Evolutionary conservation across 2,888 invertebrate genomes (phyloP).

Genomic region (Agriotes lineatus): DNA sequence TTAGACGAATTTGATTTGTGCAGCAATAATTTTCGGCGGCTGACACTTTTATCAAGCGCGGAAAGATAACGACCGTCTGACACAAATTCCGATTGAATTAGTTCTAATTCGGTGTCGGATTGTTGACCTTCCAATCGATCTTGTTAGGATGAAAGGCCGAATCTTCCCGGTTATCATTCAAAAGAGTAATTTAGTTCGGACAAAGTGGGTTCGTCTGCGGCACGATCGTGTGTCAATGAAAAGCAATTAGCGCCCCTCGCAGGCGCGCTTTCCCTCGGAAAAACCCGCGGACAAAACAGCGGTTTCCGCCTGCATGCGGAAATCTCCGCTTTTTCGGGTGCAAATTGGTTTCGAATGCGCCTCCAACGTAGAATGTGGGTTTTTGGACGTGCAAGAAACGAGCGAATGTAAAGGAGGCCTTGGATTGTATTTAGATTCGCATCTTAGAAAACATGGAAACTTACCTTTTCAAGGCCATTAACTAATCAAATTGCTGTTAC

Average conservation of each 20-base stretch:
- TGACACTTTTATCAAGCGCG: constrained; percentile 21
- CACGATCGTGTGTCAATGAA: constrained; percentile 7
- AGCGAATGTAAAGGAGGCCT: too few species aligned
- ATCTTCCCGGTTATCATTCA: constrained; percentile 18
- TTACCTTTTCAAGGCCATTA: too few species aligned
- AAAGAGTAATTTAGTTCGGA: constrained; percentile 22
- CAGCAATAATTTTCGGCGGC: constrained; percentile 12
- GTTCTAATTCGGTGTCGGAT: constrained; percentile 35
- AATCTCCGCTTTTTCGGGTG: too few species aligned
- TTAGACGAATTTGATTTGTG: constrained; percentile 16
- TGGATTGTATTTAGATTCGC: too few species aligned
- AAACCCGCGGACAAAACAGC: too few species aligned
- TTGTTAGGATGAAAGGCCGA: constrained; percentile 14
- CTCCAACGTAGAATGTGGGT: too few species aligned
- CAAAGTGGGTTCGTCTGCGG: constrained; percentile 1
- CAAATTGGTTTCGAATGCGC: too few species aligned
- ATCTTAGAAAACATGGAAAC: too few species aligned
- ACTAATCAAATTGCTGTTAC: too few species aligned
- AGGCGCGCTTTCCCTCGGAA: not conserved
- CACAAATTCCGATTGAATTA: constrained; percentile 41
- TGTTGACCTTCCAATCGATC: constrained; percentile 34
- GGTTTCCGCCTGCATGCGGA: too few species aligned
- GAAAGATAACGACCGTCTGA: constrained; percentile 28
- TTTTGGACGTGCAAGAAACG: too few species aligned
- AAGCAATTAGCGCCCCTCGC: constrained; percentile 8